Evolutionary conservation across 2,113 vertebrate genomes (phyloP).

Genomic region (Oceanites oceanicus): DNA sequence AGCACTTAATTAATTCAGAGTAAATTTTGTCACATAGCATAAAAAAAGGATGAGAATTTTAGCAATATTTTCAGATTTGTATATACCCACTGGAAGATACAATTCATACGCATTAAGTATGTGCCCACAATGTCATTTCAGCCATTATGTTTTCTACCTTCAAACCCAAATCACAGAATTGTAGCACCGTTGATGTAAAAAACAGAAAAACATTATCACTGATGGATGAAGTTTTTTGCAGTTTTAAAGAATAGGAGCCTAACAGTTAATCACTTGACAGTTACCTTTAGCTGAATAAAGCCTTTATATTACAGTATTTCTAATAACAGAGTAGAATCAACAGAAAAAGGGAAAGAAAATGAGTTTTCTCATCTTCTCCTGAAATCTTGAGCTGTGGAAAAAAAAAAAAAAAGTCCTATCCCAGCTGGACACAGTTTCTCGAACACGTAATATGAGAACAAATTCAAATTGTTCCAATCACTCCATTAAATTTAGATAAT

Average conservation of each 20-base stretch:
- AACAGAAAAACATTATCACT: neutral
- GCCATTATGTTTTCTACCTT: neutral
- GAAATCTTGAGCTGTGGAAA: neutral
- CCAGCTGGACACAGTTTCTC: neutral
- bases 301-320: neutral
- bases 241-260: neutral
- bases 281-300: neutral
- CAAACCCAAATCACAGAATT: neutral
- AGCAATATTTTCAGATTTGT: neutral
- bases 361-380: neutral
- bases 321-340: accelerated
- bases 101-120: accelerated
- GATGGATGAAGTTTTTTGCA: neutral
- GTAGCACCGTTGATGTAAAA: accelerated
- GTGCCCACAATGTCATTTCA: neutral
- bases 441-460: neutral
- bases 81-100: neutral
- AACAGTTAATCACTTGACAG: neutral
- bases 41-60: neutral
- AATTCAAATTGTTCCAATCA: neutral
- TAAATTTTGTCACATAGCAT: neutral
- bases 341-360: neutral
- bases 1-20: neutral
- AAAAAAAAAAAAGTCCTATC: neutral
- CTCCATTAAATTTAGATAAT: neutral